Evolutionary conservation across 2,113 vertebrate genomes (phyloP), one percentile per base, ranked within the genome.

Genomic region (Phoenicopterus ruber): DNA sequence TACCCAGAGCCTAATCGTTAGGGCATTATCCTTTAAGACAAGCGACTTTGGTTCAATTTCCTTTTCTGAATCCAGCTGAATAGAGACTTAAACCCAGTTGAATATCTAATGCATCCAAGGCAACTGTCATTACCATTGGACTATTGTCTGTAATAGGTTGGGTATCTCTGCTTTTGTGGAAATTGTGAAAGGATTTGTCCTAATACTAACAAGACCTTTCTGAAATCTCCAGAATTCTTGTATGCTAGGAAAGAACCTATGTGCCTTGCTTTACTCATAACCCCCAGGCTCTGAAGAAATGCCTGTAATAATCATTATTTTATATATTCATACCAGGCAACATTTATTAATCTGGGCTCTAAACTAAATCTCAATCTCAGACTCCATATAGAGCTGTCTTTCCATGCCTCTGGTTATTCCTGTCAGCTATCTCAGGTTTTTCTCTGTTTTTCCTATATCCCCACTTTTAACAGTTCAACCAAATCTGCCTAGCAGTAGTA

Each of bases 61-160:
- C 94, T 96, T 93, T 89, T 90, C 90, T 96, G 92, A 96, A 94
- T 95, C 92, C 79, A 73, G 58, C 28, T 95, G 96, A 97, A 97
- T 96, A 96, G 95, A 95, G 92, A 93, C 82, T 95, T 96, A 95
- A 97, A 95, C 74, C 88, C 67, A 73, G 71, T 6, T 93, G 96
- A 97, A 96, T 97, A 94, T 96, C 90, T 93, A 94, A 95, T 92
- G 96, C 92, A 93, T 96, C 96, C 96, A 96, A 96, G 94, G 96
- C 94, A 97, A 97, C 96, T 97, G 96, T 93, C 94, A 94, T 95
- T 95, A 69, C 92, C 79, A 80, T 62, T 95, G 78, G 50, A 88
- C 96, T 91, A 84, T 97, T 97, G 92, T 94, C 62, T 72, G 66
- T 88, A 90, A 93, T 85, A 95, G 73, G 57, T 77, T 95, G 93